Evolutionary conservation across 2,113 vertebrate species (phyloP).

Genomic region (Hypanus sabinus): DNA sequence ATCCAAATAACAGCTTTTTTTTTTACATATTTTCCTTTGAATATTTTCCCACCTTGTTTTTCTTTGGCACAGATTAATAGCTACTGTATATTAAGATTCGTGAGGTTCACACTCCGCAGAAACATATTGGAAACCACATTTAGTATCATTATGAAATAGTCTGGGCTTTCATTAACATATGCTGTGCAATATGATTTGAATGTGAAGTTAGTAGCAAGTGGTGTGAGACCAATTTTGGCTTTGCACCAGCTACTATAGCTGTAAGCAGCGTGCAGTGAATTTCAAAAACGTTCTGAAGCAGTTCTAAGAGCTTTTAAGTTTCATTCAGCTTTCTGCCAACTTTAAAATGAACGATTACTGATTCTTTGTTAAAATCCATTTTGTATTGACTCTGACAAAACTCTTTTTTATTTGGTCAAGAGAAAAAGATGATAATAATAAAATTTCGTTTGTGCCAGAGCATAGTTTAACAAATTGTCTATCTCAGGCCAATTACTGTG

Average conservation of each 20-base stretch:
- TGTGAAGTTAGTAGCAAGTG: neutral
- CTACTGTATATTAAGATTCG: neutral
- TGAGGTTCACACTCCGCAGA: neutral
- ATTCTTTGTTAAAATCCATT: neutral
- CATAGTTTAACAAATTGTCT: neutral
- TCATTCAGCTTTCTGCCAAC: neutral
- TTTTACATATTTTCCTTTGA: neutral
- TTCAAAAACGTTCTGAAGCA: neutral
- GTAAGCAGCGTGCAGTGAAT: neutral
- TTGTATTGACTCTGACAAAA: neutral
- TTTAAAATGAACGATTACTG: neutral
- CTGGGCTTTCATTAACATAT: neutral
- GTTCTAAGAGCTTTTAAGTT: neutral
- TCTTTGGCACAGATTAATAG: slow-evolving; percentile 14
- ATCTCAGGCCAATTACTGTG: neutral
- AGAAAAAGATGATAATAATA: neutral
- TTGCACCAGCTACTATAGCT: neutral
- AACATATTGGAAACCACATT: neutral
- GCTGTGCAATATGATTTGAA: neutral
- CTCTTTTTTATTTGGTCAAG: neutral
- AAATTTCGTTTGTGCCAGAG: neutral
- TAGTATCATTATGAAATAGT: neutral
- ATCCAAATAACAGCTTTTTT: neutral
- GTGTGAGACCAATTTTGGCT: neutral
- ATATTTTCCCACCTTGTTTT: neutral